Base-by-base conservation (phyloP, 2,113 vertebrate species). In the Nycticryphes semicollaris region DNA sequence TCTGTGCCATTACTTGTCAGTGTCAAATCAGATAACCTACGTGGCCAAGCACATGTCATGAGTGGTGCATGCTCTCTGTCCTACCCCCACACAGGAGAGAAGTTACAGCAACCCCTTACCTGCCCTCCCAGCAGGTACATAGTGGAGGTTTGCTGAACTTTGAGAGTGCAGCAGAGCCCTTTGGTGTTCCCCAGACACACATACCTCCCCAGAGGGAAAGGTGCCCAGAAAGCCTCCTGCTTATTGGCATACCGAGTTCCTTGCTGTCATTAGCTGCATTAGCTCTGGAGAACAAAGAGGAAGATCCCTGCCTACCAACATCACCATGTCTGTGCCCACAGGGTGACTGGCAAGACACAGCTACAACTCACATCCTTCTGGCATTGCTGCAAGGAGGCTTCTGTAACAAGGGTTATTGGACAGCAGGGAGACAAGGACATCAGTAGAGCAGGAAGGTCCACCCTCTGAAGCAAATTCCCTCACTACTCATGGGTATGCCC, bases 31-130 rank as follows among this genome's bases (percentile, higher is more conserved):
- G 33, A 3, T 4, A 16, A 33, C 19, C 77, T 51, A 64, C 56
- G 22, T 2, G 3, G 23, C 33, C 25, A 20, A 12, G 22, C 41
- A 56, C 12, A n/a, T 28, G 43, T 35, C 37, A 17, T 3, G 4
- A 48, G 47, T 24, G 9, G 16, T 3, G 2, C 14, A 1, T 7
- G 18, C 31, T 25, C 2, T 9, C 21, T 45, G 37, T 23, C n/a
- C 20, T 66, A 0, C 39, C 27, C 21, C 37, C 53, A 28, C 28
- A 16, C 11, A 25, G 13, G 6, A 20, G 30, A 5, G 6, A 5
- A 5, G 16, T 43, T 41, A 27, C n/a, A 43, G 47, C 53, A 56
- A 5, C 25, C 31, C 33, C 33, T 37, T 62, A 30, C 27, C 53
- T 30, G n/a, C 31, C 4, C 16, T 47, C 21, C 21, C n/a, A 54